Evolutionary conservation across 1,140 invertebrate genomes (phyloP).

Genomic region (Leguminivora glycinivorella): DNA sequence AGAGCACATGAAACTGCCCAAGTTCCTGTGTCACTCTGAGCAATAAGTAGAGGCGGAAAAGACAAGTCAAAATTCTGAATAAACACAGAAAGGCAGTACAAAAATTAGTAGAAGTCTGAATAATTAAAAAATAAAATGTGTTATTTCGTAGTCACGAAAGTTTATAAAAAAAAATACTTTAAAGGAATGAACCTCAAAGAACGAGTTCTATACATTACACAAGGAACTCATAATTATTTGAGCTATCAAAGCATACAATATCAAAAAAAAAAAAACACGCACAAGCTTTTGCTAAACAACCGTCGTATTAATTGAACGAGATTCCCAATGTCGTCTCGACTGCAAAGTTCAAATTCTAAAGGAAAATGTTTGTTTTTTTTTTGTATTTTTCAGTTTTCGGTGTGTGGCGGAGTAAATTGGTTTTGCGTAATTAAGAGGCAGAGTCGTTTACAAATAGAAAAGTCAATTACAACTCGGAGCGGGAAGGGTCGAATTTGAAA

Average conservation of each 20-base stretch:
- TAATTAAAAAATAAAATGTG: no score
- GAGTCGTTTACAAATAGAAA: constrained; percentile 19
- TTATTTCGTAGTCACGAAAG: no score
- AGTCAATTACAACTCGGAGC: constrained; percentile 15
- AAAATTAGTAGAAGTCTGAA: no score
- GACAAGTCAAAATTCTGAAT: background rate
- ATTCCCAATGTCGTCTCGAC: background rate
- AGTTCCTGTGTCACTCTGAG: no score
- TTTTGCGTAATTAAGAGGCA: constrained; percentile 26
- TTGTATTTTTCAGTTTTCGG: background rate
- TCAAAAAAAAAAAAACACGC: background rate
- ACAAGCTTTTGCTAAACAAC: background rate
- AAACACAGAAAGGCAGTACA: no score
- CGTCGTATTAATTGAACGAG: background rate
- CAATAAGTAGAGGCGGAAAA: no score
- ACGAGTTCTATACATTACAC: background rate
- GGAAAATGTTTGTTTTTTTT: background rate
- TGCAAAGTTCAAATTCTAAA: constrained; percentile 20
- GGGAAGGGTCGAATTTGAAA: constrained; percentile 21
- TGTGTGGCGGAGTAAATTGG: constrained; percentile 2
- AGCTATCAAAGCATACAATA: background rate
- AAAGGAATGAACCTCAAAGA: background rate
- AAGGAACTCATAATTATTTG: background rate
- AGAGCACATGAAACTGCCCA: no score
- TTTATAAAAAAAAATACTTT: no score